Evolutionary conservation across 2,113 vertebrate species (phyloP).

Genomic region (Apteryx owenii): DNA sequence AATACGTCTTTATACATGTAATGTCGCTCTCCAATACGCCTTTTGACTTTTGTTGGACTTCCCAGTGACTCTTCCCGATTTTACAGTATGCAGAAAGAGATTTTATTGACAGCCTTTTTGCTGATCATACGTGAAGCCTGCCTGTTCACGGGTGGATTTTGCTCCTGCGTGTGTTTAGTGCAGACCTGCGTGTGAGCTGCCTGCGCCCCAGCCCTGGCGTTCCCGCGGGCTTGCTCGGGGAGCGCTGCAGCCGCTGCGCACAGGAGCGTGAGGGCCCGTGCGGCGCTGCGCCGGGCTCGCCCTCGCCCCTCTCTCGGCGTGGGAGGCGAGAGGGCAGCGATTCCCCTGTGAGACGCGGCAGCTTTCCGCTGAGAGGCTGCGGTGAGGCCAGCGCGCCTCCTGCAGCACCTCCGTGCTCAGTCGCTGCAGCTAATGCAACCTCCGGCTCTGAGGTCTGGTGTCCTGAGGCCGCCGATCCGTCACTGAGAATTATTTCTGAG

Average conservation of each 20-base stretch:
- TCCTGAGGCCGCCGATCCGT: too few relatives aligned
- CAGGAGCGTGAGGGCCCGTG: too few relatives aligned
- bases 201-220: background rate
- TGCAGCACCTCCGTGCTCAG: too few relatives aligned
- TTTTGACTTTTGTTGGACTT: background rate
- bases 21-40: background rate
- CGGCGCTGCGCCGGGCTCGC: background rate
- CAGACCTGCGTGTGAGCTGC: background rate
- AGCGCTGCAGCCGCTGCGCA: too few relatives aligned
- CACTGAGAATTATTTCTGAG: background rate
- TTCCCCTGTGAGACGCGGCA: too few relatives aligned
- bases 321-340: too few relatives aligned
- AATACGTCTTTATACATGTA: background rate
- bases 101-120: background rate
- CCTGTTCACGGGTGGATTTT: fast-evolving
- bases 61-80: background rate
- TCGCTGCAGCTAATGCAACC: too few relatives aligned
- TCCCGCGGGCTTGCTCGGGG: background rate
- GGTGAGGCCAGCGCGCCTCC: too few relatives aligned
- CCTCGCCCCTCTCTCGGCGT: too few relatives aligned
- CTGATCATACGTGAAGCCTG: background rate
- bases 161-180: fast-evolving
- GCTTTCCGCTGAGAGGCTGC: too few relatives aligned
- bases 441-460: too few relatives aligned
- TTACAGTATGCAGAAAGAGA: background rate